Conservation (phyloP, 1,140 invertebrate genomes). For the Drosophila sturtevanti region DNA sequence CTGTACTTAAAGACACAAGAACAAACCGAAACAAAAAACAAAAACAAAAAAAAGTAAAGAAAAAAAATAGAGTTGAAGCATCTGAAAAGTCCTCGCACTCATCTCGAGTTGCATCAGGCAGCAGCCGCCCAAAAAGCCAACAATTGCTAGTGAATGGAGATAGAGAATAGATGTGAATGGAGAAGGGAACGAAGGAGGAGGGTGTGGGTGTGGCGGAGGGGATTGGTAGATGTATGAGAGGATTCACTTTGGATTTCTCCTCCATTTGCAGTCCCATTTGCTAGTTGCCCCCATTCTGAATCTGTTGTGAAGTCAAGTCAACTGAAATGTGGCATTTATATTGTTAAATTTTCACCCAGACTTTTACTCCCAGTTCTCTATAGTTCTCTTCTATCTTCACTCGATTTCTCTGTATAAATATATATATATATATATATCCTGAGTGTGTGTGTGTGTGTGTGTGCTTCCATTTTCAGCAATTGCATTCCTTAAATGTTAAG, state of each 20-base stretch:
- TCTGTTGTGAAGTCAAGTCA: constrained; percentile 26
- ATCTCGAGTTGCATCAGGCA: background rate
- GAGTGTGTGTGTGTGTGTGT: background rate
- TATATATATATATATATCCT: background rate
- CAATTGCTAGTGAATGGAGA: background rate
- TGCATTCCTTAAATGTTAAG: constrained; percentile 7
- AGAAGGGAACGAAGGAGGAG: background rate
- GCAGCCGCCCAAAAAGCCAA: background rate
- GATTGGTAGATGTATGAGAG: background rate
- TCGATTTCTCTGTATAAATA: background rate
- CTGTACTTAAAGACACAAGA: background rate
- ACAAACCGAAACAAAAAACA: constrained; percentile 37
- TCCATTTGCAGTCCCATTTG: constrained; percentile 31
- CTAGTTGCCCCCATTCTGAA: constrained; percentile 2
- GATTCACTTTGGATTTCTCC: constrained; percentile 31
- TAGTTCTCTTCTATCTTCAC: background rate
- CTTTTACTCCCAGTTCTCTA: background rate
- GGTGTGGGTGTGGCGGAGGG: background rate
- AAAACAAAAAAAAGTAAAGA: constrained; percentile 13
- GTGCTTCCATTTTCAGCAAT: constrained; percentile 8
- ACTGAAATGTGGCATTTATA: constrained; percentile 41
- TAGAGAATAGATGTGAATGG: background rate
- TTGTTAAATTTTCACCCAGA: constrained; percentile 19
- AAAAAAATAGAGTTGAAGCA: background rate
- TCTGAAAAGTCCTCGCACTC: background rate